Percentiles rank a stretch among this genome's conserved stretches.
Evolutionary conservation across 53 echinoderm and acorn worm genomes (phyloP).

Genomic region (Henricia sp.): DNA sequence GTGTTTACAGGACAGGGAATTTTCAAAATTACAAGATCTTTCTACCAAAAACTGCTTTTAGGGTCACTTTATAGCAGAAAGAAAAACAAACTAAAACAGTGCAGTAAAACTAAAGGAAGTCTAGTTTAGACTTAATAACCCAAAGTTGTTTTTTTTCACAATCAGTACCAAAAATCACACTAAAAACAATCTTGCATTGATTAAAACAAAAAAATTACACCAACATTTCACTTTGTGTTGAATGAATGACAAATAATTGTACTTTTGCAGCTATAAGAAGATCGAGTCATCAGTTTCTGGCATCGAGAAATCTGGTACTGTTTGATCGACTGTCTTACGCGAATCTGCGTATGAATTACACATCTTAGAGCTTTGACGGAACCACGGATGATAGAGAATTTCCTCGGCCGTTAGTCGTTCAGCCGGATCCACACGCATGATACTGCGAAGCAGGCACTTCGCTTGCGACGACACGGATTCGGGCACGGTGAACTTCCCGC

Average conservation of each 20-base stretch:
- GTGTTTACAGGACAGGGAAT: too few species aligned
- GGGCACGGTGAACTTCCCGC: constrained; percentile 75
- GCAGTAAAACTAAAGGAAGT: neutral
- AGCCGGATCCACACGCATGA: constrained; percentile 84
- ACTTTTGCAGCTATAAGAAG: constrained; percentile 74
- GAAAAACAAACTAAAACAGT: constrained; percentile 16
- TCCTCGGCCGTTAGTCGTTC: constrained; percentile 87
- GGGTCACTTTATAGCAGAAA: too few species aligned
- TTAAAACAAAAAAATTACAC: constrained; percentile 34
- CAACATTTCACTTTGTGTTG: neutral
- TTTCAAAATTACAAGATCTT: too few species aligned
- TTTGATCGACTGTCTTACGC: constrained; percentile 76
- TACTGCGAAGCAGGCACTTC: constrained; percentile 88
- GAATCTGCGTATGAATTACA: constrained; percentile 22
- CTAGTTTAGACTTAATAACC: neutral
- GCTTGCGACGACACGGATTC: constrained; percentile 91
- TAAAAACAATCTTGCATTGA: constrained; percentile 27
- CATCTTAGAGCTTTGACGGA: constrained; percentile 58
- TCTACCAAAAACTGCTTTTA: too few species aligned
- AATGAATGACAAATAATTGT: neutral
- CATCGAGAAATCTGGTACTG: constrained; percentile 84
- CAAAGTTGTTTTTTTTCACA: neutral
- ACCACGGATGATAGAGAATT: constrained; percentile 95
- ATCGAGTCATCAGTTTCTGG: constrained; percentile 75
- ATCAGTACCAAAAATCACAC: neutral